Percentiles rank a stretch among this genome's conserved stretches.
Evolutionary conservation across 2,888 invertebrate species (phyloP).

Genomic region (Diaperis boleti): DNA sequence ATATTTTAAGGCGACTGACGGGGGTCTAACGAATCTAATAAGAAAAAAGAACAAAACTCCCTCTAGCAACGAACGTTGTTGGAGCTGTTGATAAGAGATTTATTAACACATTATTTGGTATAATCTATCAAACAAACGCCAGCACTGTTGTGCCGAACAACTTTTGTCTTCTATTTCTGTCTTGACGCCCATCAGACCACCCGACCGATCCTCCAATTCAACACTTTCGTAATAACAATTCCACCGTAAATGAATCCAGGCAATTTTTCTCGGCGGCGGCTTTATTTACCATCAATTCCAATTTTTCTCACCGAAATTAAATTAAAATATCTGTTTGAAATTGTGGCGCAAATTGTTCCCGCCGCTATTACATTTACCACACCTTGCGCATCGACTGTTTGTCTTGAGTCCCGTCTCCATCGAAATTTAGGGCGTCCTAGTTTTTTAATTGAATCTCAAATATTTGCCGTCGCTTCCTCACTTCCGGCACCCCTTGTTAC

Average conservation of each 20-base stretch:
- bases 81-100: too few relatives aligned
- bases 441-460: constrained; percentile 24
- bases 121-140: too few relatives aligned
- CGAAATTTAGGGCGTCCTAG: not conserved
- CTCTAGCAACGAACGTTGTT: too few relatives aligned
- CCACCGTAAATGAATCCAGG: not conserved
- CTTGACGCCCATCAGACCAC: not conserved
- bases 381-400: constrained; percentile 1
- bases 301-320: constrained; percentile 20
- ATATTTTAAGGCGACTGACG: too few relatives aligned
- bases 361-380: constrained; percentile 16
- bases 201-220: not conserved
- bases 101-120: too few relatives aligned
- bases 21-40: too few relatives aligned
- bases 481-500: constrained; percentile 15
- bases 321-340: constrained; percentile 19
- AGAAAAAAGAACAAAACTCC: too few relatives aligned
- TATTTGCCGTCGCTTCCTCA: constrained; percentile 7
- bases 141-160: too few relatives aligned
- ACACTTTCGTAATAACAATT: constrained; percentile 5
- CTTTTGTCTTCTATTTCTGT: not conserved
- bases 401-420: not conserved
- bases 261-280: constrained; percentile 14
- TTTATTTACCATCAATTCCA: constrained; percentile 18
- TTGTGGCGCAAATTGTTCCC: constrained; percentile 25